These are phyloP conservation scores for Sebastes melanostomus DNA, from an alignment of 2,797 vertebrate genomes.

Conservation along the genomic window DNA sequence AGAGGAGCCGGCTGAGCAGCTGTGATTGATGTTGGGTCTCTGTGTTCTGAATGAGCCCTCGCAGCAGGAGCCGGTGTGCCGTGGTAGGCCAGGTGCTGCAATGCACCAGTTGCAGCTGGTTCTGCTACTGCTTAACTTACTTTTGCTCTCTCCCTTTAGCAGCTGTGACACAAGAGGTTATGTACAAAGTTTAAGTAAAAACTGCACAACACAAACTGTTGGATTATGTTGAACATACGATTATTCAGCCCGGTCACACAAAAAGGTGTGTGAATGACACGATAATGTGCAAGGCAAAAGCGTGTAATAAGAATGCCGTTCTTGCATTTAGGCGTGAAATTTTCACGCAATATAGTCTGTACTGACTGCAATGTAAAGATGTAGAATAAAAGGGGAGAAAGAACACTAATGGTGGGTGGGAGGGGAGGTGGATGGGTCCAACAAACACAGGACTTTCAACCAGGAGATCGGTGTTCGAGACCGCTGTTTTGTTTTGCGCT, in stretches of 20 bases:
- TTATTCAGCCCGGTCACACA: not conserved
- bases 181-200: not conserved
- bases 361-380: too few species aligned
- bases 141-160: not conserved
- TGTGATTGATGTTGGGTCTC: slow-evolving; percentile 75
- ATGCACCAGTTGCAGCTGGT: slow-evolving; percentile 78
- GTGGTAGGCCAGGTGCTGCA: slow-evolving; percentile 75
- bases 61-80: slow-evolving; percentile 63
- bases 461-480: too few species aligned
- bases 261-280: too few species aligned
- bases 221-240: not conserved
- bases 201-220: not conserved
- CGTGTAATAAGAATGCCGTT: too few species aligned
- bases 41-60: slow-evolving; percentile 71
- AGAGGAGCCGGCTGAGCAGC: slow-evolving; percentile 50
- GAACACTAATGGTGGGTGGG: too few species aligned
- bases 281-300: too few species aligned
- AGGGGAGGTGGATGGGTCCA: too few species aligned
- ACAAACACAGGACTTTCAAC: too few species aligned
- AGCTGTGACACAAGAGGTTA: slow-evolving; percentile 13
- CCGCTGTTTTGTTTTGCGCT: not conserved
- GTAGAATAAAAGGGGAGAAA: too few species aligned
- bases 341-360: too few species aligned
- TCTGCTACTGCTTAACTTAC: slow-evolving; percentile 51
- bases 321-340: too few species aligned